A percentile compares a stretch with the other conserved stretches of the same genome.
These are phyloP conservation scores for Corythornis madagascariensis DNA, from an alignment of 2,113 vertebrate species.

Conservation along the genomic window DNA sequence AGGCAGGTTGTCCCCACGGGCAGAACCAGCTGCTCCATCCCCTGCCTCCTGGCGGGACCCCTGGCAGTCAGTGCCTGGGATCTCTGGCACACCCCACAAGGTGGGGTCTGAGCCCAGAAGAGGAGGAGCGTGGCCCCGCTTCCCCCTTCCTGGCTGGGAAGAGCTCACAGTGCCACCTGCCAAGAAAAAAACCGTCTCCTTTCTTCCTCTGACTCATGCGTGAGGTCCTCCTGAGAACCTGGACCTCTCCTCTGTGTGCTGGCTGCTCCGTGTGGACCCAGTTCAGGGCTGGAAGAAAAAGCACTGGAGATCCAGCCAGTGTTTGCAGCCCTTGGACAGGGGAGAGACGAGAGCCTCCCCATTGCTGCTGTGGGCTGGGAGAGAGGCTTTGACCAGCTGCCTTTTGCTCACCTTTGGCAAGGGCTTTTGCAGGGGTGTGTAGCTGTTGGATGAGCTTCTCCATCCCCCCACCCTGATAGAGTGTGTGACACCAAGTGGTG, in stretches of 20 bases:
- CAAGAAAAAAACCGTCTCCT: slow-evolving; percentile 47
- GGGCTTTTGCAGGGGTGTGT: neutral
- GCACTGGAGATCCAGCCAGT: neutral
- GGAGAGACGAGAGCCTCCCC: neutral
- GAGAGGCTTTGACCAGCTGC: neutral
- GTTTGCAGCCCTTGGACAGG: neutral
- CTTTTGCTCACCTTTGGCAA: neutral
- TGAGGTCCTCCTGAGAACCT: slow-evolving; percentile 32
- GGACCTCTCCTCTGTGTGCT: neutral
- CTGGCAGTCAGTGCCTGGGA: neutral
- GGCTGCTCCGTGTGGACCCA: neutral
- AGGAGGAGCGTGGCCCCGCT: neutral
- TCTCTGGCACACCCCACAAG: neutral
- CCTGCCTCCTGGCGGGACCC: neutral
- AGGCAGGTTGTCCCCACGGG: neutral
- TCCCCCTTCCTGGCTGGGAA: neutral
- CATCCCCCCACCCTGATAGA: neutral
- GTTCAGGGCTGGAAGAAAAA: slow-evolving; percentile 24
- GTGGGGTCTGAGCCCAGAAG: neutral
- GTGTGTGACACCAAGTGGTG: neutral
- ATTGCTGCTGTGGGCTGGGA: rapidly evolving
- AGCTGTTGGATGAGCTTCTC: neutral
- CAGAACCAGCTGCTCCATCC: neutral
- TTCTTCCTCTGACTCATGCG: slow-evolving; percentile 4
- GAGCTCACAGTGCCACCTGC: slow-evolving; percentile 10